Conservation (phyloP, 1,140 invertebrate species). For the Trichogramma pretiosum region DNA sequence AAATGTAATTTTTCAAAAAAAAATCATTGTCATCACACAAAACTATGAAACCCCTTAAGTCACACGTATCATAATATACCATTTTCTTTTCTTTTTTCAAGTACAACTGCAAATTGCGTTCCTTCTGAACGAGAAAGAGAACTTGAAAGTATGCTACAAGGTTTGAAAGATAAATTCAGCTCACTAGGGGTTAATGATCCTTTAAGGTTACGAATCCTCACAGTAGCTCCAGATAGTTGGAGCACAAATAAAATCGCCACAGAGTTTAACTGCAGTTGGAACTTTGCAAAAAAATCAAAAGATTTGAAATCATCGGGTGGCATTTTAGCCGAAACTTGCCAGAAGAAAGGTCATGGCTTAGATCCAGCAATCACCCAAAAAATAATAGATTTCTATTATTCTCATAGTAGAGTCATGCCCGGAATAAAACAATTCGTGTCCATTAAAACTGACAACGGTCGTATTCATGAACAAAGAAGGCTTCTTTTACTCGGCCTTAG, state of each 20-base stretch:
- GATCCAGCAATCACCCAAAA: too few species aligned
- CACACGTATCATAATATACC: too few species aligned
- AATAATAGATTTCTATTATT: too few species aligned
- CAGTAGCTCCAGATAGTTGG: constrained; percentile 1
- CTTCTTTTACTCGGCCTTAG: neutral
- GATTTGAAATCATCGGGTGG: too few species aligned
- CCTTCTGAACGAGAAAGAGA: constrained; percentile 6
- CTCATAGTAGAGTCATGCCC: neutral
- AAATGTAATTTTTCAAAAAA: too few species aligned
- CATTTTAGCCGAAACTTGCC: constrained; percentile 2
- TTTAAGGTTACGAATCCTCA: constrained; percentile 5
- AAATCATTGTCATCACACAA: too few species aligned
- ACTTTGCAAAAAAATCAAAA: too few species aligned
- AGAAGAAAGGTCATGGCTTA: too few species aligned
- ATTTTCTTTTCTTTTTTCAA: too few species aligned
- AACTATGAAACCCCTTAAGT: too few species aligned
- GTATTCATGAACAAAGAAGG: neutral
- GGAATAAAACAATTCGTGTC: neutral
- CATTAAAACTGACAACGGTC: neutral
- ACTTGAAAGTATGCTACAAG: constrained; percentile 4
- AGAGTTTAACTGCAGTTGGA: constrained; percentile 5
- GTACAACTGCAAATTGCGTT: too few species aligned
- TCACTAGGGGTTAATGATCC: neutral
- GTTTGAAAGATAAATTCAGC: constrained; percentile 6
- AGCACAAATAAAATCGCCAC: neutral